Conservation (phyloP, 2,888 invertebrate genomes). For the Protonemura montana region DNA sequence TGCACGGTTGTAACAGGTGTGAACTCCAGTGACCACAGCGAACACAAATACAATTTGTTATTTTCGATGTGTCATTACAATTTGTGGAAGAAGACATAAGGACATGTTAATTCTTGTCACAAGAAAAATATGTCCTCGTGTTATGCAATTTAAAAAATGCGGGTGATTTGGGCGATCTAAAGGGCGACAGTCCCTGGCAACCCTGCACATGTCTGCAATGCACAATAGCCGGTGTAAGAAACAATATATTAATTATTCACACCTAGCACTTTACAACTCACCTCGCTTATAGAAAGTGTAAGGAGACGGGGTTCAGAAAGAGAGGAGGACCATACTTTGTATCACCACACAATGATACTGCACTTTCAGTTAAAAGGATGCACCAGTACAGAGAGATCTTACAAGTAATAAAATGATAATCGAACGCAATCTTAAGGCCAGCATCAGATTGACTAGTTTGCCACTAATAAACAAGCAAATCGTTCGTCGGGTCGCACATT, state of each 20-base stretch:
- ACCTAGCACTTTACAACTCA: background rate
- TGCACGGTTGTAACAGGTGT: no score
- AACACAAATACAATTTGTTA: no score
- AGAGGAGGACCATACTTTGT: background rate
- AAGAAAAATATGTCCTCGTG: no score
- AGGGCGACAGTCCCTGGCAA: no score
- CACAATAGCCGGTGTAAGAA: background rate
- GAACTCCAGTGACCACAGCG: no score
- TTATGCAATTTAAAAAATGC: no score
- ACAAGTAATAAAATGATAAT: background rate
- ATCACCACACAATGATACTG: background rate
- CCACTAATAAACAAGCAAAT: background rate
- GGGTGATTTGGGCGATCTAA: no score
- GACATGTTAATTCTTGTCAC: no score
- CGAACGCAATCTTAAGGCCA: background rate
- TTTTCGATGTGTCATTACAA: no score
- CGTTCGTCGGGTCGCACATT: background rate
- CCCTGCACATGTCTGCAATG: background rate
- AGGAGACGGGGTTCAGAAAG: background rate
- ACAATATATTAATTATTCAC: background rate
- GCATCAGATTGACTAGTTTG: background rate
- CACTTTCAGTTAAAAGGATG: background rate
- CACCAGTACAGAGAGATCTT: background rate
- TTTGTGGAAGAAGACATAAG: no score
- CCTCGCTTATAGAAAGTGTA: background rate